Percentiles rank a stretch among this genome's conserved stretches.
Conservation (phyloP, 1,140 invertebrate species). For the Drosophila persimilis region DNA sequence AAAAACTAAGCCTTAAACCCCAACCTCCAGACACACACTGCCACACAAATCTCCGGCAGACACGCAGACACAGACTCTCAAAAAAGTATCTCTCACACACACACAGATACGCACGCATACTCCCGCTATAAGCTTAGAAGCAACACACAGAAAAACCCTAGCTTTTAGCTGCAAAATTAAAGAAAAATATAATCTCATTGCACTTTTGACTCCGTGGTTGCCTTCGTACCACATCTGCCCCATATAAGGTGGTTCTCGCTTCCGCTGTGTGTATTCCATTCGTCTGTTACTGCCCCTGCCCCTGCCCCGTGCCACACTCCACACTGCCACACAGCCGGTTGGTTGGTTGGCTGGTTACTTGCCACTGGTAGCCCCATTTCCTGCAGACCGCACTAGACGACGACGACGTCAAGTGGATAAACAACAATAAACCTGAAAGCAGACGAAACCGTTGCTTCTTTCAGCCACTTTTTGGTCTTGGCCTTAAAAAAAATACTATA, state of each 20-base stretch:
- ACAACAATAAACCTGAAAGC: constrained; percentile 17
- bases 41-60: no score
- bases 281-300: constrained; percentile 15
- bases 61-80: no score
- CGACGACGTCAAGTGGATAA: constrained; percentile 57
- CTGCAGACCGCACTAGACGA: constrained; percentile 60
- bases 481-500: constrained; percentile 7
- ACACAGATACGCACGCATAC: no score
- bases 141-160: background rate
- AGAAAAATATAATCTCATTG: constrained; percentile 51
- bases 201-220: constrained; percentile 55
- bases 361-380: constrained; percentile 69
- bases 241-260: constrained; percentile 45
- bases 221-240: constrained; percentile 32
- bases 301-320: background rate
- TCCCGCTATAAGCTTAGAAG: no score
- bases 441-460: constrained; percentile 25
- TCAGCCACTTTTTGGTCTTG: constrained; percentile 32
- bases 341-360: constrained; percentile 20
- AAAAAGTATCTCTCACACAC: no score
- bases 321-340: constrained; percentile 35
- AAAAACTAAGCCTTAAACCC: no score
- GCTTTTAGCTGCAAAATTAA: constrained; percentile 13
- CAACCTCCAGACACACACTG: no score
- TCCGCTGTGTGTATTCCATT: constrained; percentile 40